These are phyloP conservation scores for Neuroterus valhalla DNA, from an alignment of 1,140 invertebrate species.

Conservation along the genomic window DNA sequence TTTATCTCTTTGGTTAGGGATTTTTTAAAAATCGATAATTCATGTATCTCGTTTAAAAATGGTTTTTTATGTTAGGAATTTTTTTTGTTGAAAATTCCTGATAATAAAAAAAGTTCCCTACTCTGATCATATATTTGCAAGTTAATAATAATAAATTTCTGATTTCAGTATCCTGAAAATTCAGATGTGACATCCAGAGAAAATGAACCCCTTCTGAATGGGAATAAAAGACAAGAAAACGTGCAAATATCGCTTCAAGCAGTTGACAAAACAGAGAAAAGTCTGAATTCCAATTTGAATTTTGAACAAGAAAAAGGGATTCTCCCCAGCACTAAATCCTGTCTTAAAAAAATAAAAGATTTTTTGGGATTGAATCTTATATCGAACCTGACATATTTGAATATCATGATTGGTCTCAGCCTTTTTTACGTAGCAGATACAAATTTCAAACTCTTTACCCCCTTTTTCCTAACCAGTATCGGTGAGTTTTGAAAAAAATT, in stretches of 20 bases:
- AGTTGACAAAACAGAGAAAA: neutral
- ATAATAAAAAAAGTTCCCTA: no score
- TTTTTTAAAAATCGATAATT: no score
- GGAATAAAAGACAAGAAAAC: neutral
- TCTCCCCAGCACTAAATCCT: neutral
- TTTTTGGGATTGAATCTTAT: constrained; percentile 81
- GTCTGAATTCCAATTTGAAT: neutral
- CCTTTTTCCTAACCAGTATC: constrained; percentile 82
- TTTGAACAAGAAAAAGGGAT: neutral
- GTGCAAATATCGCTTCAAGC: neutral
- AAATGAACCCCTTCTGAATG: neutral
- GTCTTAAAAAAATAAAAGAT: constrained; percentile 67
- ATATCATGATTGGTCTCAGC: constrained; percentile 81
- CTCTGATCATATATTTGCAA: no score
- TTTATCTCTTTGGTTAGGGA: no score
- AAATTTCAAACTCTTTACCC: constrained; percentile 85
- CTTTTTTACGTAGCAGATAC: constrained; percentile 84
- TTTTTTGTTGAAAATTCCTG: no score
- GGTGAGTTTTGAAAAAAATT: constrained; percentile 71
- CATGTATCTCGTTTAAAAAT: no score
- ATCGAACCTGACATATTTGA: constrained; percentile 81
- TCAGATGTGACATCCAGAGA: neutral
- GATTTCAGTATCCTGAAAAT: no score
- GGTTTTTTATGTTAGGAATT: no score
- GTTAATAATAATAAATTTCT: neutral